phyloP scores from a whole-genome alignment of 30 jellyfish, hydroid and myxozoan species.

The Rhopilema esculentum region DNA sequence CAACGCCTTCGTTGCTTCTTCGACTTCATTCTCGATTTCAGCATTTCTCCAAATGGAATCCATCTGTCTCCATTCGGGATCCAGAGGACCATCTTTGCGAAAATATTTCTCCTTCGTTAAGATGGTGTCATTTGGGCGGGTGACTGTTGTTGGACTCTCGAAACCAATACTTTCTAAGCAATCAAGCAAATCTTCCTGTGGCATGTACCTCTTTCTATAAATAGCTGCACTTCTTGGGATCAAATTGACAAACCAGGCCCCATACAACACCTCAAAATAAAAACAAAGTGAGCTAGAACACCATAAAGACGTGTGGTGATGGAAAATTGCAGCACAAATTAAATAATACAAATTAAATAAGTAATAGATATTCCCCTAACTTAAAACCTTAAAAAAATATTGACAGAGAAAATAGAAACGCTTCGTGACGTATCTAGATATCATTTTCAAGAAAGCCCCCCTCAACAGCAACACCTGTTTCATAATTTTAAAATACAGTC shows the following conservation, averaged over 20 bases:
- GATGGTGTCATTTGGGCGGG: slow-evolving; percentile 18
- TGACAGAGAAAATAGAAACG: too few relatives aligned
- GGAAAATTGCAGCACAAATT: background rate
- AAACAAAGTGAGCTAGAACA: too few relatives aligned
- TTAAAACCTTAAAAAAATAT: too few relatives aligned
- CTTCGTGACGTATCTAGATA: too few relatives aligned
- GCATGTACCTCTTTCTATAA: slow-evolving; percentile 13
- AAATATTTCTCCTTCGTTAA: slow-evolving; percentile 8
- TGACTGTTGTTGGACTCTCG: background rate
- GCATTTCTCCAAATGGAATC: slow-evolving; percentile 43
- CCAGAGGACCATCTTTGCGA: slow-evolving; percentile 46
- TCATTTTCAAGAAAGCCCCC: too few relatives aligned
- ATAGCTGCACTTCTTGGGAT: slow-evolving; percentile 24
- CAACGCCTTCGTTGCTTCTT: slow-evolving; percentile 6
- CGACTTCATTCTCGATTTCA: slow-evolving; percentile 16
- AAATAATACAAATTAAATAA: too few relatives aligned
- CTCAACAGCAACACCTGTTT: too few relatives aligned
- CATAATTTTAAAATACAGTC: too few relatives aligned
- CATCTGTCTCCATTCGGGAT: slow-evolving; percentile 38
- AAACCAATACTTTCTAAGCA: slow-evolving; percentile 18
- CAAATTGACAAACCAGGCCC: slow-evolving; percentile 29
- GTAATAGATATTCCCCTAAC: too few relatives aligned
- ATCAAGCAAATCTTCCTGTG: slow-evolving; percentile 16
- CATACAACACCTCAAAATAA: background rate
- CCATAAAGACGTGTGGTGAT: too few relatives aligned